Conservation (phyloP, 2,113 vertebrate species). For the Bambusicola thoracicus region DNA sequence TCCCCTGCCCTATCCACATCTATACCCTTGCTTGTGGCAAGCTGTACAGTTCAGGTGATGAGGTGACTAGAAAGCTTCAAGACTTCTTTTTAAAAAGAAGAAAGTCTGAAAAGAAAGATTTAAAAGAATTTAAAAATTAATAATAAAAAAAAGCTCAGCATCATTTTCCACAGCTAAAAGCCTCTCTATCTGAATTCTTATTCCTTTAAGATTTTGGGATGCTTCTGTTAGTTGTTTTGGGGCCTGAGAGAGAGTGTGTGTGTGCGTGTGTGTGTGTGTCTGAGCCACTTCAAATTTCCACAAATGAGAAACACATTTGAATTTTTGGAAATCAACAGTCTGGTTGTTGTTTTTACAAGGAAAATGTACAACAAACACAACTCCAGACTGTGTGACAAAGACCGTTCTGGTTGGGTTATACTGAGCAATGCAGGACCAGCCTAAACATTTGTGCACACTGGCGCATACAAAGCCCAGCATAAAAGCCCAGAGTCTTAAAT, state of each 20-base stretch:
- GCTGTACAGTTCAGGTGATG: neutral
- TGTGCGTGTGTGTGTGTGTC: neutral
- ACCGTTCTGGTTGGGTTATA: neutral
- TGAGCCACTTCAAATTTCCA: constrained; percentile 18
- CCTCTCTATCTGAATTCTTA: neutral
- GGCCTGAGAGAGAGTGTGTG: too few species aligned
- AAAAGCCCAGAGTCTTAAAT: neutral
- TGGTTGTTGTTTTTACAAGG: neutral
- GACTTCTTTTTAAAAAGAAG: neutral
- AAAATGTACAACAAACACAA: neutral
- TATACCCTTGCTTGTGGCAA: neutral
- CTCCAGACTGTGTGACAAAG: neutral
- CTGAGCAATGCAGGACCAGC: neutral
- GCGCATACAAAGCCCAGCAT: neutral
- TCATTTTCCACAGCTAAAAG: neutral
- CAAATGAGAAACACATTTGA: constrained; percentile 46
- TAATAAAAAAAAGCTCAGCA: neutral
- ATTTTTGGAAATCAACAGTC: constrained; percentile 33
- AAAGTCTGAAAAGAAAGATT: neutral
- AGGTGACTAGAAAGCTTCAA: neutral
- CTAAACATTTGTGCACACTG: neutral
- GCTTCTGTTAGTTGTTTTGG: neutral
- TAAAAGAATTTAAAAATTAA: neutral
- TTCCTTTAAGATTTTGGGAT: constrained; percentile 29
- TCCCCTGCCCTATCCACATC: neutral